phyloP scores from a whole-genome alignment of 2,113 vertebrate genomes.

The Mobula birostris region DNA sequence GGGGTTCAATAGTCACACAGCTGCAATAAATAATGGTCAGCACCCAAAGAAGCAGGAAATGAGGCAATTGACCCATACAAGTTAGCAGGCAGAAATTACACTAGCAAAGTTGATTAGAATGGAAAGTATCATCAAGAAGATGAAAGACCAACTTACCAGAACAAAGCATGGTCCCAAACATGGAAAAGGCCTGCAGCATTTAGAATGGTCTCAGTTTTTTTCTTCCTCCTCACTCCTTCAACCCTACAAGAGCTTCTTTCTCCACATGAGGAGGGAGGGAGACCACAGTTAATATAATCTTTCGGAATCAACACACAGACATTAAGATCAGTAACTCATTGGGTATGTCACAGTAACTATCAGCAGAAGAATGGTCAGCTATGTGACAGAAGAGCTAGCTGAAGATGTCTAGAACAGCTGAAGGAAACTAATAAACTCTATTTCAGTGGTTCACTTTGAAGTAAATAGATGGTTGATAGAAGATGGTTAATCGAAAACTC shows the following conservation, averaged over 20 bases:
- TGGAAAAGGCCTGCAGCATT: neutral
- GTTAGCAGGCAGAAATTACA: neutral
- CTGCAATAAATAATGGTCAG: neutral
- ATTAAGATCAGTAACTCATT: neutral
- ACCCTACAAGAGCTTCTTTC: neutral
- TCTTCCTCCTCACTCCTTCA: neutral
- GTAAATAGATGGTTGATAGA: neutral
- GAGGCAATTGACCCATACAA: neutral
- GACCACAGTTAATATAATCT: neutral
- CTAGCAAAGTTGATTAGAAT: neutral
- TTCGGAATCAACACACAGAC: neutral
- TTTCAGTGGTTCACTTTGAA: neutral
- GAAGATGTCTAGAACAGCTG: neutral
- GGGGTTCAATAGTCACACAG: slow-evolving; percentile 14
- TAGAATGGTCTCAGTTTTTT: neutral
- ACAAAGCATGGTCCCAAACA: neutral
- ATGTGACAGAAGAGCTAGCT: neutral
- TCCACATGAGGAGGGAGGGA: neutral
- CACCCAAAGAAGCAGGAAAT: slow-evolving; percentile 33
- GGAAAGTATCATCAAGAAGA: neutral
- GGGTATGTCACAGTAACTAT: neutral
- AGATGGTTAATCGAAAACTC: neutral
- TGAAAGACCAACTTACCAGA: neutral
- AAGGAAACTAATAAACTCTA: neutral
- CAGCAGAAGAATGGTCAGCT: neutral